These are phyloP conservation scores for Clarias magur DNA, from an alignment of 2,113 vertebrate species.

Conservation along the genomic window DNA sequence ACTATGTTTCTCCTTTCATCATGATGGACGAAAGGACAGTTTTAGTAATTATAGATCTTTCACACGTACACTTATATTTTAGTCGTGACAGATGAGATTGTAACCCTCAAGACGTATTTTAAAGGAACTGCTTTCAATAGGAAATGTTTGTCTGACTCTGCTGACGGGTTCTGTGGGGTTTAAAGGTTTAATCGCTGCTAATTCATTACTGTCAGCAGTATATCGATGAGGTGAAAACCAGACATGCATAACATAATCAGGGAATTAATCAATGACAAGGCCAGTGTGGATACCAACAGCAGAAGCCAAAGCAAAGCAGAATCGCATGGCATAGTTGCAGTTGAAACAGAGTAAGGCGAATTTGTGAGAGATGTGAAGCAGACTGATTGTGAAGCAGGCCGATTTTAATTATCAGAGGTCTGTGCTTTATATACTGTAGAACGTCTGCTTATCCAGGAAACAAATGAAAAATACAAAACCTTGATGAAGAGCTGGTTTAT, in stretches of 20 bases:
- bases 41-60: background rate
- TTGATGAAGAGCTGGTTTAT: background rate
- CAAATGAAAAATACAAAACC: background rate
- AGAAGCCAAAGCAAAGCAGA: background rate
- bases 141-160: background rate
- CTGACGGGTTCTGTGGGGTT: background rate
- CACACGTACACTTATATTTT: background rate
- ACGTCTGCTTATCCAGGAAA: background rate
- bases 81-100: background rate
- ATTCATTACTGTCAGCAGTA: constrained; percentile 6
- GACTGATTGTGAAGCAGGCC: background rate
- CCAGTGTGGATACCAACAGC: background rate
- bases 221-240: background rate
- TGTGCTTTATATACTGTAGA: background rate
- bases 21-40: background rate
- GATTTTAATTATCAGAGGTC: background rate
- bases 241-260: background rate
- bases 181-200: background rate
- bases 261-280: background rate
- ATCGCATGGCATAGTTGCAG: background rate
- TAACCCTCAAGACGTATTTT: background rate
- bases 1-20: background rate
- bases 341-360: background rate
- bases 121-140: background rate
- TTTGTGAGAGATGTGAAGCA: too few species aligned